Conservation (phyloP, 2,888 invertebrate genomes). For the Perizoma affinitatum region DNA sequence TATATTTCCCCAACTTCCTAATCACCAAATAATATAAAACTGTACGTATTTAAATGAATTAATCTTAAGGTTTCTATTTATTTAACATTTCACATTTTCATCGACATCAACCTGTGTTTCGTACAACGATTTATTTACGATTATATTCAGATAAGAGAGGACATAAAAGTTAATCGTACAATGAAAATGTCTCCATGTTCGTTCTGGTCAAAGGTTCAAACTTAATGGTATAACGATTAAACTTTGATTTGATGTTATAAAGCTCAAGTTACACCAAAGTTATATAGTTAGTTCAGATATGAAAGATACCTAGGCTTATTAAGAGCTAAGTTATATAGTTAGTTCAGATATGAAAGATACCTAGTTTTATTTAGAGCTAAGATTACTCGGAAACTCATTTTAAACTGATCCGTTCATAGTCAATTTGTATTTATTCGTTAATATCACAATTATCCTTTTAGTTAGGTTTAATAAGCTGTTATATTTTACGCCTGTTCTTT, state of each 20-base stretch:
- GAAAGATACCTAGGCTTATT: conserved; percentile 20
- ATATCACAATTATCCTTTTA: too few relatives aligned
- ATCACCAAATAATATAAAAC: too few relatives aligned
- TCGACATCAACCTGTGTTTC: too few relatives aligned
- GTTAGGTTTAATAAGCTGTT: too few relatives aligned
- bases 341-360: conserved; percentile 33
- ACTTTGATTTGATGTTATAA: conserved; percentile 49
- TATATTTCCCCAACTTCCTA: too few relatives aligned
- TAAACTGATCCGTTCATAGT: neutral
- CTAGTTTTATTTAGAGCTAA: conserved; percentile 8
- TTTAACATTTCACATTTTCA: too few relatives aligned
- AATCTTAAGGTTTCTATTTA: too few relatives aligned
- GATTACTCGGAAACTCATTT: conserved; percentile 14
- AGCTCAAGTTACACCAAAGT: conserved; percentile 37
- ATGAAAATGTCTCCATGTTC: conserved; percentile 39
- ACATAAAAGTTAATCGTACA: conserved; percentile 31
- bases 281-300: conserved; percentile 27
- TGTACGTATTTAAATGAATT: too few relatives aligned
- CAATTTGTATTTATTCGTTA: neutral
- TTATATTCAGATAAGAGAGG: too few relatives aligned
- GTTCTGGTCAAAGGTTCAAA: conserved; percentile 56
- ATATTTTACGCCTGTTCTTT: too few relatives aligned
- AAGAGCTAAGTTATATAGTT: neutral
- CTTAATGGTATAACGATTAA: conserved; percentile 61
- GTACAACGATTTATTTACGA: too few relatives aligned